Conservation (phyloP, 1,140 invertebrate species). For the Drosophila orosa region DNA sequence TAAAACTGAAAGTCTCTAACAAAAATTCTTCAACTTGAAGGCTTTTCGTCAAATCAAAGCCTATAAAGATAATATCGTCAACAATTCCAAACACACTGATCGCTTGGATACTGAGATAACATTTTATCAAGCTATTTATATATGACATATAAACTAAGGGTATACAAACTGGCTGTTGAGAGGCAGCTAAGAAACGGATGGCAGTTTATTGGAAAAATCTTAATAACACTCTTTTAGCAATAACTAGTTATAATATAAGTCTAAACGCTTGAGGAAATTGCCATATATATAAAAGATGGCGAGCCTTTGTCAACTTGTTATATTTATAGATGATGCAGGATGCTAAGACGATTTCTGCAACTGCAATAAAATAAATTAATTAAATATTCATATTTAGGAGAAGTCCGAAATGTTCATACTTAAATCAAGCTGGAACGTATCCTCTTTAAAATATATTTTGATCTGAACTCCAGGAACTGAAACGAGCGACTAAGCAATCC, state of each 20-base stretch:
- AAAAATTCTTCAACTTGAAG: conserved; percentile 1
- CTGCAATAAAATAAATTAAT: background rate
- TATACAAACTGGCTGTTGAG: background rate
- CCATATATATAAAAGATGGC: background rate
- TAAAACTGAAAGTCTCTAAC: background rate
- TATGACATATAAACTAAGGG: background rate
- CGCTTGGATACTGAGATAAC: conserved; percentile 1
- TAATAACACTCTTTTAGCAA: background rate
- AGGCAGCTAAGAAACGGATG: background rate
- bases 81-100: background rate
- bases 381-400: background rate
- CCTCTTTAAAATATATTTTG: background rate
- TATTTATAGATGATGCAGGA: background rate
- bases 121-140: background rate
- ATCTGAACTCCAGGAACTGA: background rate
- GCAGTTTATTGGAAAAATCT: background rate
- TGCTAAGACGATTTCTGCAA: background rate
- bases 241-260: background rate
- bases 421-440: background rate
- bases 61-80: conserved; percentile 11
- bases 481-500: conserved; percentile 6
- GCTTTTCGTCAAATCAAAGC: background rate
- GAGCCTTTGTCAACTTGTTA: background rate
- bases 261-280: too few species aligned
- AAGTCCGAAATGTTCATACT: too few species aligned